Conservation (phyloP, 2,113 vertebrate species). For the Lepisosteus oculatus region DNA sequence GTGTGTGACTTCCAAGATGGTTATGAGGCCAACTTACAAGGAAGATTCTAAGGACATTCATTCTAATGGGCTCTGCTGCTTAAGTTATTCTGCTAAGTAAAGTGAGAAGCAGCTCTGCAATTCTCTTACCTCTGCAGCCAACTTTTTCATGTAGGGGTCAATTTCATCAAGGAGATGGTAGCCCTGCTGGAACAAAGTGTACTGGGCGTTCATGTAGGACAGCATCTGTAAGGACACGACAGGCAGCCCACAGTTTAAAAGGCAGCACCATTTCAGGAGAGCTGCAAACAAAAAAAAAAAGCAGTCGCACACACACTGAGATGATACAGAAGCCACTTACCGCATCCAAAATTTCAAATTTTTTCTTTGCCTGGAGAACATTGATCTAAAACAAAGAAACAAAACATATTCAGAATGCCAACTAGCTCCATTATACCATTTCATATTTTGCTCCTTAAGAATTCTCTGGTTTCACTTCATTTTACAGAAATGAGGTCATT, state of each 20-base stretch:
- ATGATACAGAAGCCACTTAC: constrained; percentile 59
- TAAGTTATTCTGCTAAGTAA: no score
- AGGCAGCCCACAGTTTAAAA: background rate
- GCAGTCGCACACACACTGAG: no score
- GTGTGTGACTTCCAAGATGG: no score
- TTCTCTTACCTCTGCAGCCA: constrained; percentile 85
- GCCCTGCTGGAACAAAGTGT: constrained; percentile 93
- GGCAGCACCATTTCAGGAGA: background rate
- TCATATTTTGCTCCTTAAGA: background rate
- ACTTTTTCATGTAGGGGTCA: constrained; percentile 93
- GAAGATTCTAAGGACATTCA: no score
- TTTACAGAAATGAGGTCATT: background rate
- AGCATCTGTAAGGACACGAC: constrained; percentile 76
- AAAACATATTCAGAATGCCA: background rate
- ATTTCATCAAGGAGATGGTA: constrained; percentile 87
- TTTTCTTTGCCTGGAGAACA: constrained; percentile 96
- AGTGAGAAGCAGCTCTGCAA: no score
- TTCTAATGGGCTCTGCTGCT: no score
- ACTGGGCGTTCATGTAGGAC: constrained; percentile 96
- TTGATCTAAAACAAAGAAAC: constrained; percentile 75
- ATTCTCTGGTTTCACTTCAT: background rate
- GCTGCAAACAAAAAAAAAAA: background rate
- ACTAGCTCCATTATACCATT: no score
- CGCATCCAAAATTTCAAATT: constrained; percentile 94
- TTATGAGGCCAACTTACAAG: no score